These are phyloP conservation scores for Sebastes hopkinsi DNA, from an alignment of 2,797 vertebrate genomes.

Conservation along the genomic window DNA sequence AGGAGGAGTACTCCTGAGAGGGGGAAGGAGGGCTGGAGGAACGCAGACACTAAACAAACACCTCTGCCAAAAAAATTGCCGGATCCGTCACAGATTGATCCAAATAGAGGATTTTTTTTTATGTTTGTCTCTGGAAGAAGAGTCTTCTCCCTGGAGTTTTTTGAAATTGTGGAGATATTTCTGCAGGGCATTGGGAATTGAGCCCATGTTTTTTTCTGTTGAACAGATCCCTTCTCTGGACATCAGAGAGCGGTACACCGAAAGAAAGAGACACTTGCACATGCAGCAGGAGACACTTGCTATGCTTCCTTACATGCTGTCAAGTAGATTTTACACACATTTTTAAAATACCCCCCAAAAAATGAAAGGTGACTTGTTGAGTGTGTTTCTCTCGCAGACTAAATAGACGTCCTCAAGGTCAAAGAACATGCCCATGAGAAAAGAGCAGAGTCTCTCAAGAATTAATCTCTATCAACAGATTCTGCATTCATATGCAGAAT, in stretches of 20 bases:
- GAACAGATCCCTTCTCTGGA: conserved; percentile 38
- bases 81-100: conserved; percentile 46
- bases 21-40: conserved; percentile 20
- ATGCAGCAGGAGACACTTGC: neutral
- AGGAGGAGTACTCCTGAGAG: conserved; percentile 36
- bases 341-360: neutral
- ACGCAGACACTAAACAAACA: conserved; percentile 60
- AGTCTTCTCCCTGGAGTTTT: conserved; percentile 31
- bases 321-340: neutral
- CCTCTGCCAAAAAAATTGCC: conserved; percentile 52
- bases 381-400: neutral
- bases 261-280: neutral
- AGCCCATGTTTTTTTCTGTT: conserved; percentile 31
- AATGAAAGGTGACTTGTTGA: neutral
- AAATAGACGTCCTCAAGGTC: conserved; percentile 36
- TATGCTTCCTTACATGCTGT: neutral
- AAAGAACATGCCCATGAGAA: conserved; percentile 5
- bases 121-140: conserved; percentile 32
- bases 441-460: neutral
- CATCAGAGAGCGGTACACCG: conserved; percentile 20
- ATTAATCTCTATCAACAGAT: neutral
- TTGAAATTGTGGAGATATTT: conserved; percentile 34
- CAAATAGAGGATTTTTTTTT: conserved; percentile 43
- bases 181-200: conserved; percentile 48
- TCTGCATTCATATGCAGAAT: neutral